Base-by-base conservation (phyloP, 1,140 invertebrate genomes). In the Tetranychus urticae region DNA sequence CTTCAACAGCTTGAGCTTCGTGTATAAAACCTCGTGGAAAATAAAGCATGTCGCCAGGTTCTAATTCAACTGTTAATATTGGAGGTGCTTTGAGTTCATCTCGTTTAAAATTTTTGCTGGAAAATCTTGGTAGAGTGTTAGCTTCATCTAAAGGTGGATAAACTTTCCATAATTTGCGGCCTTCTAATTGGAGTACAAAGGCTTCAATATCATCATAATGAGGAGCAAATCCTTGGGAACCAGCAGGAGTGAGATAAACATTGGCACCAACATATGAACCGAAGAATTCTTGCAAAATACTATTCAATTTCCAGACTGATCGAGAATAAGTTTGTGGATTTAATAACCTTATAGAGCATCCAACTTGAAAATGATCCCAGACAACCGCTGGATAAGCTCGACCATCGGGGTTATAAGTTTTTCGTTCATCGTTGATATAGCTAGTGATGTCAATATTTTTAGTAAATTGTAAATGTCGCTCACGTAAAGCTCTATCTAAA, bases 131-230 rank as follows among this genome's bases (percentile, higher is more conserved):
- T 13, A 94, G 73, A 6, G 76, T 71, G 71, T 10, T 33, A 23
- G 23, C 35, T 36, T 60, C 12, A 37, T 71, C 79, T 71, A 75
- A 72, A 36, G 89, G 85, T 64, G 78, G 79, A 70, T 97, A 97
- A 4, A 98, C 70, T 67, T 81, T 82, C 93, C 93, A 98, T 63
- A 82, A 78, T 73, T 98, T 97, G 67, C 83, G 83, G 0, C 94
- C 94, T 76, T 97, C 93, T 7, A 96, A 72, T 76, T 98, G 94
- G 47, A 98, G 69, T 61, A 98, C 81, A 72, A 98, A 97, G 14
- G 92, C 93, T 76, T 98, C 94, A 66, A 97, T 97, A 69, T 98
- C 93, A 76, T 98, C 93, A 73, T 85, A 97, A 75, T 97, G 92
- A 1, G 93, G 92, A 2, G 93, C 92, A 78, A 97, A 97, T 0